Evolutionary conservation across 2,113 vertebrate genomes (phyloP), one percentile per base, ranked within the genome.

Genomic region (Phaetusa simplex): DNA sequence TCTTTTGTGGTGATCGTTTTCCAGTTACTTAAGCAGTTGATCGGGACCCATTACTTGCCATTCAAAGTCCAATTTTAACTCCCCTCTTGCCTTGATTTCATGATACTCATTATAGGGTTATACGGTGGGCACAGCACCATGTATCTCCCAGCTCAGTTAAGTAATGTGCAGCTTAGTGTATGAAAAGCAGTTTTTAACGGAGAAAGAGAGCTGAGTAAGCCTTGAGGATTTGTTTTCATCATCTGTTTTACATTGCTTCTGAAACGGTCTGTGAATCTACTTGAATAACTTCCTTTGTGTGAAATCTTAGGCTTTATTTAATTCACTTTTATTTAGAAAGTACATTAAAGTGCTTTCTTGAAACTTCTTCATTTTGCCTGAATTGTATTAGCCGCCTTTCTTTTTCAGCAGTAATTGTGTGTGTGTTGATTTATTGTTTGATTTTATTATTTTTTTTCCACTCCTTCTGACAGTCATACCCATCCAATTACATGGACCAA

Each of bases 401-500:
- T 73, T 80, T 86, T 69, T 78, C 85, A 80, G 47, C 52, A 56
- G 52, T 62, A 66, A 21, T 20, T 72, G 9, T 59, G 58, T 40
- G 22, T 24, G 12, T 65, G 36, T 74, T 80, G 77, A 65, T 82
- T 36, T 74, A 47, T 73, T 61, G 7, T 66, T 93, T 90, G 34
- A 83, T 90, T 82, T 93, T 93, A 32, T 73, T 58, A 8, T 43
- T 86, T 86, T 55, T 74, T 94, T 84, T 52, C 43, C 26, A 55
- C 50, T 81, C 47, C 55, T 89, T 18, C 59, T 86, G 79, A 69
- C 50, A 98, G 98, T 98, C 98, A 30, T 98, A 98, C 92, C 98
- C 98, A 5, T 98, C 98, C 47, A 98, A 83, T 95, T 99, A 98
- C 88, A 98, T 98, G 97, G 98, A 98, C 92, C 97, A 98, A 15